A percentile compares a stretch with the other conserved stretches of the same genome.
Evolutionary conservation across 2,888 invertebrate species (phyloP).

Genomic region (Dynastes tityus): DNA sequence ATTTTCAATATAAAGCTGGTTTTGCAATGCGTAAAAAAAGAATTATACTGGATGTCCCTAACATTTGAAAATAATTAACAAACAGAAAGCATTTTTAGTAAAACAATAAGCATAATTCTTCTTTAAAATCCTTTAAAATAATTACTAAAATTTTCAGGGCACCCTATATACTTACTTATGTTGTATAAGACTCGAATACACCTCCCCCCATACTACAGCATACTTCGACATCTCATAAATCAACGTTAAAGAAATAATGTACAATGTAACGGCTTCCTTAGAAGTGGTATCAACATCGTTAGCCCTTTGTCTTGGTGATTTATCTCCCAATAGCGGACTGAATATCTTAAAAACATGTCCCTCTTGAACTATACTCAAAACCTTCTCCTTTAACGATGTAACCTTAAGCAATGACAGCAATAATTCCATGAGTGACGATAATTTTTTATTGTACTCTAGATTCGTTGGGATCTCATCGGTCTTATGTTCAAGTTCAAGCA

Average conservation of each 20-base stretch:
- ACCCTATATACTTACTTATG: slow-evolving; percentile 60
- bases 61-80: too few relatives aligned
- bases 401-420: slow-evolving; percentile 69
- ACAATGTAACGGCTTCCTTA: slow-evolving; percentile 69
- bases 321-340: slow-evolving; percentile 66
- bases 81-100: too few relatives aligned
- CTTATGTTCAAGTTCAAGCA: slow-evolving; percentile 67
- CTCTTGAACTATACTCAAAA: slow-evolving; percentile 68
- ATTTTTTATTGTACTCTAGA: slow-evolving; percentile 66
- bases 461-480: slow-evolving; percentile 60
- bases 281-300: slow-evolving; percentile 62
- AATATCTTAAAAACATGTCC: slow-evolving; percentile 69
- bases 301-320: slow-evolving; percentile 57
- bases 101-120: too few relatives aligned
- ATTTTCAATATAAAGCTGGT: not conserved
- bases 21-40: not conserved
- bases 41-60: too few relatives aligned
- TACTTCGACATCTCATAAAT: slow-evolving; percentile 71
- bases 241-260: slow-evolving; percentile 71
- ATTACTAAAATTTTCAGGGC: too few relatives aligned
- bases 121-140: too few relatives aligned
- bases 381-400: slow-evolving; percentile 64
- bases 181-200: slow-evolving; percentile 68
- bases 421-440: slow-evolving; percentile 71
- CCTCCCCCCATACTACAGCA: slow-evolving; percentile 69